These are phyloP conservation scores for Agrypnus murinus DNA, from an alignment of 2,888 invertebrate species.

Conservation along the genomic window DNA sequence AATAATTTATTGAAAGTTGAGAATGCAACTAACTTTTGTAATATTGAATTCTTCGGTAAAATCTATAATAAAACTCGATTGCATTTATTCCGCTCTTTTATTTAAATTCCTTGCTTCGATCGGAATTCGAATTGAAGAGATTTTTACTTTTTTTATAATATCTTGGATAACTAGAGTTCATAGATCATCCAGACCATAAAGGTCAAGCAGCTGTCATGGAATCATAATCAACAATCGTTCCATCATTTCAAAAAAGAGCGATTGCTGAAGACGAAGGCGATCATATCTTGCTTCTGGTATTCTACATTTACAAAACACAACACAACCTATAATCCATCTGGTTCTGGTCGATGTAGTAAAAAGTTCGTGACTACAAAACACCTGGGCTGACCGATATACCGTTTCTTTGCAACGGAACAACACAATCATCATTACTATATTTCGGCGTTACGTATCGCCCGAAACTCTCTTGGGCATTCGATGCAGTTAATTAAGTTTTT, in stretches of 20 bases:
- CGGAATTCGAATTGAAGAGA: no score
- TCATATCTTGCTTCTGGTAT: slow-evolving; percentile 29
- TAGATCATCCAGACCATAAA: slow-evolving; percentile 15
- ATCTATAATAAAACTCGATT: no score
- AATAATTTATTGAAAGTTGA: no score
- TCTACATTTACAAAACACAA: slow-evolving; percentile 2
- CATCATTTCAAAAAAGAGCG: slow-evolving; percentile 2
- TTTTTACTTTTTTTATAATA: neutral
- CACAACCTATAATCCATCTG: slow-evolving; percentile 31
- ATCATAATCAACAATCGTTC: neutral
- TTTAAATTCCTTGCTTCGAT: no score
- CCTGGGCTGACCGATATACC: slow-evolving; percentile 38
- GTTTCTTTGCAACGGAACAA: slow-evolving; percentile 38
- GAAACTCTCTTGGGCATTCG: slow-evolving; percentile 10
- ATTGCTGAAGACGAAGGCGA: neutral
- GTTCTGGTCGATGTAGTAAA: slow-evolving; percentile 12
- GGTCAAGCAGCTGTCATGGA: slow-evolving; percentile 19
- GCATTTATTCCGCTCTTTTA: no score
- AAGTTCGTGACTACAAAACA: slow-evolving; percentile 39
- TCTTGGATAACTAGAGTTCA: neutral
- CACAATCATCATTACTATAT: slow-evolving; percentile 34
- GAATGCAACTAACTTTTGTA: no score
- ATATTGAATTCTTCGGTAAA: no score
- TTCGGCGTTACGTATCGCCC: slow-evolving; percentile 11
- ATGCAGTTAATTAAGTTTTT: slow-evolving; percentile 19